Conservation (phyloP, 2,797 vertebrate genomes). For the Labeo calbasu region DNA sequence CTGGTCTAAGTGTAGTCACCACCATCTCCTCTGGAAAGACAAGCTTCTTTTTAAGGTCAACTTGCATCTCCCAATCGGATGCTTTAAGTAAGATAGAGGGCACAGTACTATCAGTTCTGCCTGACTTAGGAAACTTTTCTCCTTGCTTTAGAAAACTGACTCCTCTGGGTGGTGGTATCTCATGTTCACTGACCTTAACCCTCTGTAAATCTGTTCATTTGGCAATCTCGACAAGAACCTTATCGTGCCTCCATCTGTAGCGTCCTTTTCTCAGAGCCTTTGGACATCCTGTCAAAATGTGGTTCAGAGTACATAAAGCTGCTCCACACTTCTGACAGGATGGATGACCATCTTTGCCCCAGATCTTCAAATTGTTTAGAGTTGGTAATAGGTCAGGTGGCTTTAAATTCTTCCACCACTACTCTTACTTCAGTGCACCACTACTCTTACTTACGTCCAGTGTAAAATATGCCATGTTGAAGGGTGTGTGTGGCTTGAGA, state of each 20-base stretch:
- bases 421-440: too few relatives aligned
- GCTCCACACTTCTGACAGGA: too few relatives aligned
- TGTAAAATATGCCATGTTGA: too few relatives aligned
- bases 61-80: constrained; percentile 19
- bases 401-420: too few relatives aligned
- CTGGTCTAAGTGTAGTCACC: constrained; percentile 32
- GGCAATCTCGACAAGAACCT: constrained; percentile 24
- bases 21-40: constrained; percentile 43
- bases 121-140: not conserved
- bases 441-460: too few relatives aligned
- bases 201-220: constrained; percentile 35
- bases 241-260: constrained; percentile 16
- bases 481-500: too few relatives aligned
- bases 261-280: not conserved
- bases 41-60: constrained; percentile 28
- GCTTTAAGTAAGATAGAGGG: not conserved
- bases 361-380: constrained; percentile 30
- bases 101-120: not conserved
- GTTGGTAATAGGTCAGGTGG: constrained; percentile 44
- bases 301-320: too few relatives aligned
- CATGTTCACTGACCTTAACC: constrained; percentile 4
- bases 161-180: constrained; percentile 19
- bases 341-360: not conserved
- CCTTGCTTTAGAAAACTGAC: constrained; percentile 3
- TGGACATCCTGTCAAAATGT: too few relatives aligned